phyloP scores from a whole-genome alignment of 2,113 vertebrate species.

The Myodes glareolus region DNA sequence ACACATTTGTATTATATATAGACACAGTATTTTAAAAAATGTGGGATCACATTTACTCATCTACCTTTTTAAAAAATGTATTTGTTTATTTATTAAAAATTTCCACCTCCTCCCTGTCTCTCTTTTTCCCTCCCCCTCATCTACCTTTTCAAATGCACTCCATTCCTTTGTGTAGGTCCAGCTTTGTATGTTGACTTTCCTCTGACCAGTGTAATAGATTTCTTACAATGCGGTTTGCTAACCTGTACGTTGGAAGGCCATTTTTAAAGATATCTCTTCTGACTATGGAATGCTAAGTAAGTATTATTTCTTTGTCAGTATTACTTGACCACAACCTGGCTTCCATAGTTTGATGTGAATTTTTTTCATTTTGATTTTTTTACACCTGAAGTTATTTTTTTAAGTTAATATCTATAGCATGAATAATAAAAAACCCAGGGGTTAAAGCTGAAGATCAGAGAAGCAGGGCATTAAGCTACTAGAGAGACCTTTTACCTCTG shows the following conservation, averaged over 20 bases:
- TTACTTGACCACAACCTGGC: neutral
- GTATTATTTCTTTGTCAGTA: neutral
- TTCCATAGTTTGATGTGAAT: neutral
- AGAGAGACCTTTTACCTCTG: no score
- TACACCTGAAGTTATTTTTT: neutral
- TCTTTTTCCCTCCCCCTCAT: no score
- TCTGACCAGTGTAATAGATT: neutral
- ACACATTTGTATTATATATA: neutral
- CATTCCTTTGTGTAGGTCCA: neutral
- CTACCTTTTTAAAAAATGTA: constrained; percentile 30
- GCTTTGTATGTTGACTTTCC: neutral
- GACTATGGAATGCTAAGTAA: constrained; percentile 5
- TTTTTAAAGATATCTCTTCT: constrained; percentile 56
- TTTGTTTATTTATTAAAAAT: no score
- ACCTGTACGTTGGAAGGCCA: neutral
- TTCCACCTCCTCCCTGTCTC: no score
- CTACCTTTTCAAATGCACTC: constrained; percentile 12
- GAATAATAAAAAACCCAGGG: no score
- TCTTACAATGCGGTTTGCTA: neutral
- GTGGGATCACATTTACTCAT: neutral
- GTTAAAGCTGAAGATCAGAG: no score
- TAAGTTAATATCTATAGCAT: neutral
- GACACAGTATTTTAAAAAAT: neutral
- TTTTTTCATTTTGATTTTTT: neutral
- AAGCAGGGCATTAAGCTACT: no score